Conservation (phyloP, 2,113 vertebrate genomes). For the Cyanoramphus novaezelandiae region DNA sequence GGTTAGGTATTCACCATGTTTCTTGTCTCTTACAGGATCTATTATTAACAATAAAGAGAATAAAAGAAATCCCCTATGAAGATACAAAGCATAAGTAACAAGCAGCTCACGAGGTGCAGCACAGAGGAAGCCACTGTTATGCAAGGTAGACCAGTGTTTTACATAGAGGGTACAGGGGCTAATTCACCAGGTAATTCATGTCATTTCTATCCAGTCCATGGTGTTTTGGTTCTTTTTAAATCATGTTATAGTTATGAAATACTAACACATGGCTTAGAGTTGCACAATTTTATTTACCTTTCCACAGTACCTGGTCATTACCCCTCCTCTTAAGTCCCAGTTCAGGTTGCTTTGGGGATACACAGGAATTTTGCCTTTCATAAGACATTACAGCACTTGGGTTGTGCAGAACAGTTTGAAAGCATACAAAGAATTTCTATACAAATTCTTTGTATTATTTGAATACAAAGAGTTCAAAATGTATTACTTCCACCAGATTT, state of each 20-base stretch:
- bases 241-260: neutral
- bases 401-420: neutral
- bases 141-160: neutral
- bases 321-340: neutral
- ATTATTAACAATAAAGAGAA: neutral
- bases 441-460: neutral
- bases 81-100: neutral
- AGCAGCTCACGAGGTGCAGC: neutral
- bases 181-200: neutral
- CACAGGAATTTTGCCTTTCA: neutral
- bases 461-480: neutral
- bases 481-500: neutral
- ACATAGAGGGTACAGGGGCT: neutral
- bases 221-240: neutral
- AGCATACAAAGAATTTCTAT: neutral
- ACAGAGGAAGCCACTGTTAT: neutral
- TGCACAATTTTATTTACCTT: neutral
- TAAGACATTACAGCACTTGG: neutral
- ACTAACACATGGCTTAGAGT: neutral
- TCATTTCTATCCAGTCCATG: neutral
- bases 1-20: neutral
- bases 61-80: neutral
- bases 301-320: neutral
- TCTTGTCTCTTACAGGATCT: neutral
- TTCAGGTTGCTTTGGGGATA: neutral